Evolutionary conservation across 2,113 vertebrate species (phyloP).

Genomic region (Arizona elegans): DNA sequence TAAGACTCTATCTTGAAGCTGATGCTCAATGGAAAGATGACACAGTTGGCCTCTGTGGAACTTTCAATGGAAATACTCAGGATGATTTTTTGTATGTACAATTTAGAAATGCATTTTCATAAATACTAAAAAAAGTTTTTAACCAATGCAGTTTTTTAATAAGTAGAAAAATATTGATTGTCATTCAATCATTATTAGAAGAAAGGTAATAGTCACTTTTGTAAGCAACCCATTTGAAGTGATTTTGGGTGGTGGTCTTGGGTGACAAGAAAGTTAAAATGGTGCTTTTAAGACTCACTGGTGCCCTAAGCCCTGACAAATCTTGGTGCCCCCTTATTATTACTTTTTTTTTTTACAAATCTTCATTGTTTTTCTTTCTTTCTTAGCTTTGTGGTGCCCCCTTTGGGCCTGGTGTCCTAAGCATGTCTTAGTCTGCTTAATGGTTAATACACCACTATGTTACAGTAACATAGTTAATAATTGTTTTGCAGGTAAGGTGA

Average conservation of each 20-base stretch:
- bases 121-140: constrained; percentile 6
- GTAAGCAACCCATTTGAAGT: neutral
- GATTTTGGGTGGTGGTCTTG: neutral
- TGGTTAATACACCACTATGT: no score
- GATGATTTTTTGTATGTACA: constrained; percentile 91
- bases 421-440: no score
- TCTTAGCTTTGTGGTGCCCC: no score
- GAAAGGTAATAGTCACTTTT: neutral
- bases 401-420: no score
- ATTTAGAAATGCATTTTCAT: neutral
- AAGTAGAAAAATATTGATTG: neutral
- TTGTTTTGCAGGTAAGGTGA: neutral
- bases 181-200: neutral
- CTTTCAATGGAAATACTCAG: constrained; percentile 95
- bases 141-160: neutral
- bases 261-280: neutral
- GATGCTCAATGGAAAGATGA: constrained; percentile 85
- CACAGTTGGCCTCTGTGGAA: constrained; percentile 91
- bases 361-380: no score
- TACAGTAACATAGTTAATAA: neutral
- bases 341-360: no score
- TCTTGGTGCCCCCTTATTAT: no score
- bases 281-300: no score
- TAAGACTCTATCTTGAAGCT: constrained; percentile 86
- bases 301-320: no score